Evolutionary conservation across 1,140 invertebrate species (phyloP), one percentile per base, ranked within the genome.

Genomic region (Meloidogyne floridensis): DNA sequence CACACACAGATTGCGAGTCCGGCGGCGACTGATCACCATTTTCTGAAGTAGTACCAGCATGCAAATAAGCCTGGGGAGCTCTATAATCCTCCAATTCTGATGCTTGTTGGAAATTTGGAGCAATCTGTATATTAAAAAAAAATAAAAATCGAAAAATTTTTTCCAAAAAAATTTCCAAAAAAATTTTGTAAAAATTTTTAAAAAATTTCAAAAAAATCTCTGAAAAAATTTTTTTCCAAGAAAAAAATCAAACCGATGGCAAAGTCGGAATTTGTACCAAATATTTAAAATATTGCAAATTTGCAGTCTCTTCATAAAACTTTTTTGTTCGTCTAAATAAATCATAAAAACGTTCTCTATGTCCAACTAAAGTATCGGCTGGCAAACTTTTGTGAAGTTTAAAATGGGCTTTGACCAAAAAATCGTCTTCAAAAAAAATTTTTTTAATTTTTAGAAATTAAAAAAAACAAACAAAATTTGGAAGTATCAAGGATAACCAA

Each of bases 231-330:
- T 32, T 4, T 83, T 69, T n/a, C n/a, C 32, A 1, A 32, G n/a
- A 32, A 53, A 74, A 42, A n/a, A 75, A 72, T 32, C 56, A 72
- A 53, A 95, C 94, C 90, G 96, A 94, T 13, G 96, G 96, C 86
- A 99, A 92, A 20, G 94, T 92, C 11, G 97, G 96, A 86, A 99
- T 94, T 80, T 95, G 94, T 81, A 99, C 95, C 69, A 99, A 92
- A 90, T 96, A 94, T 90, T 96, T 95, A 91, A 98, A 99, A 92
- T 98, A 99, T 91, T 99, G 97, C 86, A 99, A 92, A 87, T 94
- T 96, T 87, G 94, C 94, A 7, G 96, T 94, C 85, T 94, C 95
- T 86, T 95, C 93, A 91, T 98, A 99, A 92, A 99, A 98, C 84
- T 94, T 93, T 90, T 96, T 95, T 53, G 98, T 91, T 90, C 93